phyloP scores from a whole-genome alignment of 1,140 invertebrate species.

The Hestina assimilis region DNA sequence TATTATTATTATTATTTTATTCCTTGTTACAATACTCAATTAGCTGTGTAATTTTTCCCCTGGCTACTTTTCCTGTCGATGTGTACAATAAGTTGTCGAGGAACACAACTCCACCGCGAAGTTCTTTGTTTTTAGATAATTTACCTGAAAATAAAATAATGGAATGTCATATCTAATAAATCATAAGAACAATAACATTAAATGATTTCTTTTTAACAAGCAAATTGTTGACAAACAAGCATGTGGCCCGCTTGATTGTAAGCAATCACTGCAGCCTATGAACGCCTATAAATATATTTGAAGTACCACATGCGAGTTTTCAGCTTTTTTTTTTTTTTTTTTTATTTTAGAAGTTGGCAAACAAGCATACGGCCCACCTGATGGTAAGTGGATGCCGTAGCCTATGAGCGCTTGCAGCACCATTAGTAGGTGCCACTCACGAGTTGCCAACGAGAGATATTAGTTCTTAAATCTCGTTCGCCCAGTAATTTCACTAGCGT shows the following conservation, averaged over 20 bases:
- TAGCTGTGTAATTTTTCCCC: constrained; percentile 47
- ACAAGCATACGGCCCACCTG: too few species aligned
- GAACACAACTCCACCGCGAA: constrained; percentile 80
- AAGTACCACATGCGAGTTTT: too few species aligned
- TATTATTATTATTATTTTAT: constrained; percentile 25
- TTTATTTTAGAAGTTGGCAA: too few species aligned
- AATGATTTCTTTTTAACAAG: background rate
- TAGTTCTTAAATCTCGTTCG: too few species aligned
- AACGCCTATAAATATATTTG: too few species aligned
- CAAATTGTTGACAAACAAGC: background rate
- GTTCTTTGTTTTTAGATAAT: constrained; percentile 65
- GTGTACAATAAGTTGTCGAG: constrained; percentile 80
- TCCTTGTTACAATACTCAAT: constrained; percentile 30
- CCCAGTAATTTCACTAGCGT: too few species aligned
- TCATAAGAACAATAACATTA: background rate
- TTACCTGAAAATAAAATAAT: constrained; percentile 41
- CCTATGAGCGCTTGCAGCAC: too few species aligned
- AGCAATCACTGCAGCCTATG: background rate
- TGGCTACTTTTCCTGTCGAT: constrained; percentile 81
- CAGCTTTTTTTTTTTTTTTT: too few species aligned
- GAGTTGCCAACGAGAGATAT: too few species aligned
- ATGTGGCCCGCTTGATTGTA: too few species aligned
- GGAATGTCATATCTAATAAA: background rate
- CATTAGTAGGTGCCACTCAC: too few species aligned
- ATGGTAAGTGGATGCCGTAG: too few species aligned